These are phyloP conservation scores for Epinotia nisella DNA, from an alignment of 2,888 invertebrate species.

Conservation along the genomic window DNA sequence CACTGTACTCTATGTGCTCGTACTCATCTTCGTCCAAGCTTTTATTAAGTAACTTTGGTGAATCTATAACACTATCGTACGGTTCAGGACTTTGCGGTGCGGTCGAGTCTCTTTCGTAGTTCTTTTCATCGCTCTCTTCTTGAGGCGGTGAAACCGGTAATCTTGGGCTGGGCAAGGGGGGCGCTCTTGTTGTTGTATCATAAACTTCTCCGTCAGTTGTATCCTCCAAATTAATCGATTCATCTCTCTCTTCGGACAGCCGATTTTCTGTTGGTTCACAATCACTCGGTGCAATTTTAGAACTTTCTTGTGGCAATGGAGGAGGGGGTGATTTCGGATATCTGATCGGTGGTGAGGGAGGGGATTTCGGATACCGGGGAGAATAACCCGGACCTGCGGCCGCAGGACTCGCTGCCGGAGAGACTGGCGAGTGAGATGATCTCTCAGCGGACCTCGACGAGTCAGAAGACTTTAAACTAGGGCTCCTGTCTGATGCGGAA, in stretches of 20 bases:
- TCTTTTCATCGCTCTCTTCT: conserved; percentile 56
- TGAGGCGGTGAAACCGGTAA: conserved; percentile 59
- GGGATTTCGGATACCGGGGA: conserved; percentile 66
- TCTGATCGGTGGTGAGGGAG: conserved; percentile 67
- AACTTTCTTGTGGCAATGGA: conserved; percentile 57
- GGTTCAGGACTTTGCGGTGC: conserved; percentile 58
- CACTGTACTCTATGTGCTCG: conserved; percentile 68
- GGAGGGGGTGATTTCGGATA: conserved; percentile 64
- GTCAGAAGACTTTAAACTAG: conserved; percentile 56
- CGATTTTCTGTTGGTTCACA: conserved; percentile 59
- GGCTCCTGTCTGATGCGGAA: conserved; percentile 51
- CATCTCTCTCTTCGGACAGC: conserved; percentile 54
- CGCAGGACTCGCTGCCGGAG: conserved; percentile 52
- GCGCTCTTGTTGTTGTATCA: conserved; percentile 47
- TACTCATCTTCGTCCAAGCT: conserved; percentile 66
- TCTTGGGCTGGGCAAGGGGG: conserved; percentile 51
- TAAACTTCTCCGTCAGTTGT: conserved; percentile 52
- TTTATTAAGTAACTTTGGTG: conserved; percentile 54
- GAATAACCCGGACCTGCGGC: conserved; percentile 56
- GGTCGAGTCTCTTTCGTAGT: conserved; percentile 55
- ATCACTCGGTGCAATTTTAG: conserved; percentile 50
- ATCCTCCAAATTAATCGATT: conserved; percentile 51
- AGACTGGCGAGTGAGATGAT: conserved; percentile 58
- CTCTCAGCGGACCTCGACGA: conserved; percentile 60
- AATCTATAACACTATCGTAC: conserved; percentile 61